Base-by-base conservation (phyloP, 1,140 invertebrate species). In the Dysdera silvatica region DNA sequence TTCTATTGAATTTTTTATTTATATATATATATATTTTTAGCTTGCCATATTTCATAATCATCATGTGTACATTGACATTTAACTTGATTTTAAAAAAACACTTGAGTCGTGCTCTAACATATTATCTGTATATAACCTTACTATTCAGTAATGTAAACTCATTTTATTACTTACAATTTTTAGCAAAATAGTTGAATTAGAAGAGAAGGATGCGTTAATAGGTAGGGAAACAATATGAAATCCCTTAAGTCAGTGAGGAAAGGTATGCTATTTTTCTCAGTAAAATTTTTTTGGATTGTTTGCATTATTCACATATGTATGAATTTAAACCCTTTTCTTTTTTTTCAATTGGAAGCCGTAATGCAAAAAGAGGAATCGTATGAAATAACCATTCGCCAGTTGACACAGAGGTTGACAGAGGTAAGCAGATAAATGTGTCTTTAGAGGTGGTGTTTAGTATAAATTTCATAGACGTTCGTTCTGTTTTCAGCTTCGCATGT, bases 201-300 rank as follows among this genome's bases (percentile, higher is more conserved):
- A 98, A 79, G 95, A 78, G 95, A 99, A 81, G 84, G 99, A 72
- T 88, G 94, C 75, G 92, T 99, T 72, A 95, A 99, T 78, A n/a
- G n/a, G n/a, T n/a, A n/a, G n/a, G 95, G 95, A 77, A 98, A 98
- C 87, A 99, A 98, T 85, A 83, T 98, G 82, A 99, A 99, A 81
- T 98, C 95, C 74, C 89, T 99, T 74, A 98, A 83, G 95, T 98
- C 72, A 95, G 93, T 72, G 95, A 98, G 81, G 95, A 99, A 98
- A 99, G 91, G 96, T 98, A 85, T 14, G 33, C 33, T 32, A 24
- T 26, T 4, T 33, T 35, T 32, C 16, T 10, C 40, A 12, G 10
- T 37, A 24, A 23, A 18, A 6, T 54, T 37, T 20, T 37, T 37
- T 14, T 54, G 35, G 35, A 23, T 12, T 35, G 18, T 35, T 35